Percentiles rank a stretch among this genome's conserved stretches.
phyloP scores from a whole-genome alignment of 2,113 vertebrate genomes.

The Nestor notabilis region DNA sequence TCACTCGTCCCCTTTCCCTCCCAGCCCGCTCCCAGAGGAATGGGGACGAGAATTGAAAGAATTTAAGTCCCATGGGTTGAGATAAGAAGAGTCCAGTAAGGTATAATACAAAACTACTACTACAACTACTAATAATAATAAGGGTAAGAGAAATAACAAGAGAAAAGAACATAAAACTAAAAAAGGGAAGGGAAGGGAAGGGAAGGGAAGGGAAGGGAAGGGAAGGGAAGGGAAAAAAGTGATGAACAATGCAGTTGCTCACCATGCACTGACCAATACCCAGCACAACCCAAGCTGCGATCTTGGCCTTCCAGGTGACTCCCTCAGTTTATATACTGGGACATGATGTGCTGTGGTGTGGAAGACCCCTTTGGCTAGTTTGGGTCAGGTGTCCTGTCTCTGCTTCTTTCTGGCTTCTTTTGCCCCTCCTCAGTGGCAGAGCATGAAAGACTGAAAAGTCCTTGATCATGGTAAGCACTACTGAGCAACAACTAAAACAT shows the following conservation, averaged over 20 bases:
- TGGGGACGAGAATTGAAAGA: neutral
- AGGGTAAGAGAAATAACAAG: neutral
- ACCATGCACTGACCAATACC: neutral
- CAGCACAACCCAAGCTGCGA: neutral
- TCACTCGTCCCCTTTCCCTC: neutral
- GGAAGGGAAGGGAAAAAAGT: neutral
- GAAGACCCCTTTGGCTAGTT: neutral
- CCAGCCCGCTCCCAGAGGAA: neutral
- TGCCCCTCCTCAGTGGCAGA: neutral
- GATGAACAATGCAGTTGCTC: neutral
- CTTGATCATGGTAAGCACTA: neutral
- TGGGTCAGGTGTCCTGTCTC: neutral
- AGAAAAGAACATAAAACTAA: neutral
- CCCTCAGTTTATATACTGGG: neutral
- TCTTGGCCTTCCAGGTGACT: neutral
- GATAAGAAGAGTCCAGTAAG: neutral
- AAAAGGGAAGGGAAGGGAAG: neutral
- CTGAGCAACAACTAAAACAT: neutral
- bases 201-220: neutral
- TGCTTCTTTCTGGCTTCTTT: neutral
- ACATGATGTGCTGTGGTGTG: neutral
- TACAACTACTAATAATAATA: neutral
- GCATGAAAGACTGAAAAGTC: neutral
- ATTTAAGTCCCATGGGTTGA: neutral
- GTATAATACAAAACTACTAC: neutral